Conservation (phyloP, 2,113 vertebrate genomes). For the Daubentonia madagascariensis region DNA sequence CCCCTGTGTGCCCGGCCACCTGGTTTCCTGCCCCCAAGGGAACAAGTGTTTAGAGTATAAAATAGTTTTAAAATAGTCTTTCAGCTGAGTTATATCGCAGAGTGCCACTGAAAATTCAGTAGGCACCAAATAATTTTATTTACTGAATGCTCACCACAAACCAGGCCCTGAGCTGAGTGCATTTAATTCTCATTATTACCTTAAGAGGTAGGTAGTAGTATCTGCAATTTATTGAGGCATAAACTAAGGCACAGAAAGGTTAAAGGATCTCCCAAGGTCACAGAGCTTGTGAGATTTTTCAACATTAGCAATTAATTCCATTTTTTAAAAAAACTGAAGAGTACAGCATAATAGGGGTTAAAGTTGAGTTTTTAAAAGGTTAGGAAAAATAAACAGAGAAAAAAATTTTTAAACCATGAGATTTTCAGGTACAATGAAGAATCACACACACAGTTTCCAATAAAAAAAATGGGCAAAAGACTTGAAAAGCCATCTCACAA, state of each 20-base stretch:
- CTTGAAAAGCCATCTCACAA: neutral
- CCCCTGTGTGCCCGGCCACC: neutral
- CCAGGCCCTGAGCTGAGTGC: neutral
- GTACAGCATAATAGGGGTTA: neutral
- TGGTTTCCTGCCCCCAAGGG: neutral
- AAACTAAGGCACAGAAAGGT: neutral
- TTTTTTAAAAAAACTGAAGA: neutral
- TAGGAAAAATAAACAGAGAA: neutral
- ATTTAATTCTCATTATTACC: neutral
- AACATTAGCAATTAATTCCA: neutral
- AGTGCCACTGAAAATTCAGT: neutral
- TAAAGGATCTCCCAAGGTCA: neutral
- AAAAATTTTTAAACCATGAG: neutral
- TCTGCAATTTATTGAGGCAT: neutral
- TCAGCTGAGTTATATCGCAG: neutral
- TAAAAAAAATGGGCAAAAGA: neutral
- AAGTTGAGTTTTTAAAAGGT: neutral
- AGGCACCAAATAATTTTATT: neutral
- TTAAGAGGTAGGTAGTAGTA: neutral
- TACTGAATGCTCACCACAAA: neutral
- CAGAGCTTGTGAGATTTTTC: neutral
- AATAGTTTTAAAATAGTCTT: too few species aligned
- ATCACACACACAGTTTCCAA: neutral
- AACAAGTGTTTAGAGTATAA: neutral
- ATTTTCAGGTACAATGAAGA: neutral